Evolutionary conservation across 2,113 vertebrate genomes (phyloP).

Genomic region (Felis chaus): DNA sequence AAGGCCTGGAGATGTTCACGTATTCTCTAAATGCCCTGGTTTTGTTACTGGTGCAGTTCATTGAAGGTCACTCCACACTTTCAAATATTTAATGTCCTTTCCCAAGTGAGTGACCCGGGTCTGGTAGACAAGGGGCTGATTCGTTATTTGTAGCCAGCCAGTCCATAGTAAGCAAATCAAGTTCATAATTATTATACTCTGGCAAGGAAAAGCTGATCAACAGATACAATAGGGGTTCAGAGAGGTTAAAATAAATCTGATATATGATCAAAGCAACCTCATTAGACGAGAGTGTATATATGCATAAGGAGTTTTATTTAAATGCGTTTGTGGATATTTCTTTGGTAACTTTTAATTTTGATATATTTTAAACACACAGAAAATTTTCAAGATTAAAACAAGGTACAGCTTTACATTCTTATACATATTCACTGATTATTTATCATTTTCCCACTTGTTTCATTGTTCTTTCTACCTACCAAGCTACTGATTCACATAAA

Average conservation of each 20-base stretch:
- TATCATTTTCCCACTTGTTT: background rate
- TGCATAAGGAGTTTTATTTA: slow-evolving; percentile 44
- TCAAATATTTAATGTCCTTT: slow-evolving; percentile 75
- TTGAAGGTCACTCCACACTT: slow-evolving; percentile 53
- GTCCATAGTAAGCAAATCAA: slow-evolving; percentile 5
- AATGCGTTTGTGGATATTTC: background rate
- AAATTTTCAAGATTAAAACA: background rate
- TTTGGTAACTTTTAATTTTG: background rate
- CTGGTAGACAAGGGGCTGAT: slow-evolving; percentile 1
- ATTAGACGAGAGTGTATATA: slow-evolving; percentile 62
- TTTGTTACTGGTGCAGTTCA: slow-evolving; percentile 58
- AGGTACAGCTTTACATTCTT: background rate
- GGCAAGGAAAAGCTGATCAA: slow-evolving; percentile 65
- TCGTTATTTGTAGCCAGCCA: slow-evolving; percentile 4
- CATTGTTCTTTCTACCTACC: background rate
- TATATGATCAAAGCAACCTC: slow-evolving; percentile 54
- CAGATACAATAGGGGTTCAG: slow-evolving; percentile 57
- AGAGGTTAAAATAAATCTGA: slow-evolving; percentile 65
- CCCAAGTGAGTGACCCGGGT: background rate
- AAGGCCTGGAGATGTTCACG: slow-evolving; percentile 51
- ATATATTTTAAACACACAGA: background rate
- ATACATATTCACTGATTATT: background rate
- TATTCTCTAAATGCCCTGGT: slow-evolving; percentile 38
- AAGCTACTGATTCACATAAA: background rate
- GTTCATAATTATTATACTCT: slow-evolving; percentile 16